These are phyloP conservation scores for Dipodomys merriami DNA, from an alignment of 2,113 vertebrate genomes.

Conservation along the genomic window DNA sequence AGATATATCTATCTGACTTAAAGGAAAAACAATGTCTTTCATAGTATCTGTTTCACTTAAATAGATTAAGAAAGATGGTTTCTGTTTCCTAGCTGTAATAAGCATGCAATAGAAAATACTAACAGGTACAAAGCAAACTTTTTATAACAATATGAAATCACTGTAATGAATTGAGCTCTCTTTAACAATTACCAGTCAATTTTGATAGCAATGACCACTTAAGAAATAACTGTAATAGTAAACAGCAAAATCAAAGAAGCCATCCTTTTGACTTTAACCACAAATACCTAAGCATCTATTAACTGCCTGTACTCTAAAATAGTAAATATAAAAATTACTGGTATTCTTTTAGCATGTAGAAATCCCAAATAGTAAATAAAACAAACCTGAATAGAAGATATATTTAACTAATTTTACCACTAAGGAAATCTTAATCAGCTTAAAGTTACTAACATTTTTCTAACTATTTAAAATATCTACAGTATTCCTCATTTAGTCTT, in stretches of 20 bases:
- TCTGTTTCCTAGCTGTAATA: no score
- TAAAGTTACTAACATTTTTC: neutral
- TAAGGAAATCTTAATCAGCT: neutral
- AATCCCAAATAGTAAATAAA: neutral
- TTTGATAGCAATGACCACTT: no score
- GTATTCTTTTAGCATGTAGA: neutral
- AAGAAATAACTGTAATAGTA: neutral
- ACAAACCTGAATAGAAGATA: neutral
- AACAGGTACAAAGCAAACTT: neutral
- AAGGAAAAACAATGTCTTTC: no score
- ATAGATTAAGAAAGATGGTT: no score
- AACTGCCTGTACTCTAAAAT: neutral
- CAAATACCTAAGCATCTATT: neutral
- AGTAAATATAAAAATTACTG: neutral
- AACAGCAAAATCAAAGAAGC: neutral
- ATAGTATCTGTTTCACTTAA: no score
- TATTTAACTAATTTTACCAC: neutral
- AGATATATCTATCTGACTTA: no score
- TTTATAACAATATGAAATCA: neutral
- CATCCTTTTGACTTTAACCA: slow-evolving; percentile 16
- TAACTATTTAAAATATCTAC: neutral
- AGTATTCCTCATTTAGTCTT: neutral
- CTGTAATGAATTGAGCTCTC: neutral
- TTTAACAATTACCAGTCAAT: neutral
- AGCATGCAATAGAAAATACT: neutral